phyloP scores from a whole-genome alignment of 2,888 invertebrate genomes.

The Notodonta ziczac region DNA sequence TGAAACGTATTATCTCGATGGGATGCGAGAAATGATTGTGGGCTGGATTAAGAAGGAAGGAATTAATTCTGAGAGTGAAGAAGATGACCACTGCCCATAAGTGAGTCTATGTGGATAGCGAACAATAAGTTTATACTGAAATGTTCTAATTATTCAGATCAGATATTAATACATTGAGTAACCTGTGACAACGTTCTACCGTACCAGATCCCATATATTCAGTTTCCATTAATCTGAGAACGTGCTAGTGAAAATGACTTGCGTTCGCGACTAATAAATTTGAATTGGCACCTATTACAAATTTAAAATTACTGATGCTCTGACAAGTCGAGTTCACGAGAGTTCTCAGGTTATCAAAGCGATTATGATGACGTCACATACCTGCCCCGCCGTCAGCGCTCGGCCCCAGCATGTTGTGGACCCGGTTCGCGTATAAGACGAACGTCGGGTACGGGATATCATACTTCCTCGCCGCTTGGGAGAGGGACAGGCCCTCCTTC shows the following conservation, averaged over 20 bases:
- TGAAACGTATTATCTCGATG: too few relatives aligned
- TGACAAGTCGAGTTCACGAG: conserved; percentile 14
- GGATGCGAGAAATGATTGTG: too few relatives aligned
- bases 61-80: too few relatives aligned
- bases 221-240: conserved; percentile 25
- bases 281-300: neutral
- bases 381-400: conserved; percentile 96
- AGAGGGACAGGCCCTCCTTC: conserved; percentile 94
- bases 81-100: too few relatives aligned
- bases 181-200: conserved; percentile 22
- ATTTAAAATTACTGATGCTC: neutral
- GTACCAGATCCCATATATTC: conserved; percentile 20
- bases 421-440: conserved; percentile 95
- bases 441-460: conserved; percentile 98
- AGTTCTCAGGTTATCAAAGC: conserved; percentile 42
- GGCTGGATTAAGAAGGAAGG: too few relatives aligned
- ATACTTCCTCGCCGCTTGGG: conserved; percentile 96
- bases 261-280: conserved; percentile 10
- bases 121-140: neutral
- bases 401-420: conserved; percentile 97
- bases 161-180: conserved; percentile 8
- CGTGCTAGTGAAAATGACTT: conserved; percentile 29
- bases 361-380: conserved; percentile 67
- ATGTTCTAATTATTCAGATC: neutral
- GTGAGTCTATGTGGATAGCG: too few relatives aligned